phyloP scores from a whole-genome alignment of 2,113 vertebrate genomes.

The Suncus etruscus region DNA sequence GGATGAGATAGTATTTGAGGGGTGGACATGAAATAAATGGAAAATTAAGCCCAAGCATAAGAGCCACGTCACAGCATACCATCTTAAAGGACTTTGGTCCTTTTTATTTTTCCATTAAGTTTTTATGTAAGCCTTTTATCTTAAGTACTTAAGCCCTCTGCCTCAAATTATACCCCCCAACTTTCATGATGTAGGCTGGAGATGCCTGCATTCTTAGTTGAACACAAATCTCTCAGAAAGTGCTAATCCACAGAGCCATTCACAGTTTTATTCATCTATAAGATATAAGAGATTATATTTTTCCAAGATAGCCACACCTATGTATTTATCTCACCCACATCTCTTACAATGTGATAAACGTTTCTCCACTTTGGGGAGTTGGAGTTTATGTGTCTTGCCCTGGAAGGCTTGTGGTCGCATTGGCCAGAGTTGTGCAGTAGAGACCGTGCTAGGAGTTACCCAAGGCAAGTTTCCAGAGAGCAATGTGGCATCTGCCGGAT shows the following conservation, averaged over 20 bases:
- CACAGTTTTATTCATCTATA: constrained; percentile 12
- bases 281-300: constrained; percentile 39
- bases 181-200: constrained; percentile 11
- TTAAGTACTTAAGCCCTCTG: constrained; percentile 25
- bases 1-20: not conserved
- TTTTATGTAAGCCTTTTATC: not conserved
- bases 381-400: not conserved
- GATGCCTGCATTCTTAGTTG: not conserved
- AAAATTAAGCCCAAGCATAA: constrained; percentile 47
- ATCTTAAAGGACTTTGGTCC: not conserved
- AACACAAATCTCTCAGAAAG: constrained; percentile 13
- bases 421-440: not conserved
- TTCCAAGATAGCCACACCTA: not conserved
- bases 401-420: not conserved
- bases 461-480: not conserved
- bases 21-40: constrained; percentile 16
- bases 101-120: not conserved
- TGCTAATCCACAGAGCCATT: not conserved
- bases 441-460: not conserved
- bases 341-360: not conserved
- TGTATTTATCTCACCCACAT: not conserved
- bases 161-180: not conserved
- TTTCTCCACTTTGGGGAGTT: not conserved
- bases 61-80: not conserved
- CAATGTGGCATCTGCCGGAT: not conserved